These are phyloP conservation scores for Taeniopygia guttata DNA, from an alignment of 2,797 vertebrate genomes.

Conservation along the genomic window DNA sequence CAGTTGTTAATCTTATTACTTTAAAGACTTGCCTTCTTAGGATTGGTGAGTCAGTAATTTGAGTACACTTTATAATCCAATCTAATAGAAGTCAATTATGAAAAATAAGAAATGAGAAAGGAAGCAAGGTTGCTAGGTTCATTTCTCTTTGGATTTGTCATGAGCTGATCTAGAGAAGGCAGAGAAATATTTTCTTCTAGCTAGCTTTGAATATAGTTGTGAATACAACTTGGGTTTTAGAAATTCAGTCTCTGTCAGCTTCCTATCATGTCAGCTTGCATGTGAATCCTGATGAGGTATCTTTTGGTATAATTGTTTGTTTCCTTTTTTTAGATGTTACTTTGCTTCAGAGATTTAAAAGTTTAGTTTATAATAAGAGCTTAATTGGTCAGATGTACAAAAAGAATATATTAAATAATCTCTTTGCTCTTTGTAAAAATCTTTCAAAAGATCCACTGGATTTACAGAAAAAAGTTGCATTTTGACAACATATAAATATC, in stretches of 20 bases:
- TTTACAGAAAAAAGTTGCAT: not conserved
- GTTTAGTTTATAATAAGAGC: not conserved
- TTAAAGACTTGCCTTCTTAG: slow-evolving; percentile 50
- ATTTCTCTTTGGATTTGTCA: slow-evolving; percentile 52
- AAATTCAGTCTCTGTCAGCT: not conserved
- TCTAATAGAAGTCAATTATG: slow-evolving; percentile 55
- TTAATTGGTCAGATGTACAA: not conserved
- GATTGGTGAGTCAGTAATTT: slow-evolving; percentile 53
- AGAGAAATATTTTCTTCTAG: not conserved
- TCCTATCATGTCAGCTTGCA: not conserved
- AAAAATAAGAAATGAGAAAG: slow-evolving; percentile 53
- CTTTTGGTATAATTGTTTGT: not conserved
- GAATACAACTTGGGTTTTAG: not conserved
- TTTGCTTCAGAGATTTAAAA: not conserved
- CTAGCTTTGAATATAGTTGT: not conserved
- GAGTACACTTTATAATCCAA: slow-evolving; percentile 44
- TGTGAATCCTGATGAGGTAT: not conserved
- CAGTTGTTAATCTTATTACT: slow-evolving; percentile 45
- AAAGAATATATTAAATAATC: not conserved
- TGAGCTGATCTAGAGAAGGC: slow-evolving; percentile 16
- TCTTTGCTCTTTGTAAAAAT: not conserved
- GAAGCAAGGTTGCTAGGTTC: slow-evolving; percentile 37
- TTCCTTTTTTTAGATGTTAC: not conserved
- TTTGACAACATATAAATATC: not conserved
- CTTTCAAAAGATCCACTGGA: not conserved